Base-by-base conservation (phyloP, 2,888 invertebrate genomes). In the Pollenia amentaria region DNA sequence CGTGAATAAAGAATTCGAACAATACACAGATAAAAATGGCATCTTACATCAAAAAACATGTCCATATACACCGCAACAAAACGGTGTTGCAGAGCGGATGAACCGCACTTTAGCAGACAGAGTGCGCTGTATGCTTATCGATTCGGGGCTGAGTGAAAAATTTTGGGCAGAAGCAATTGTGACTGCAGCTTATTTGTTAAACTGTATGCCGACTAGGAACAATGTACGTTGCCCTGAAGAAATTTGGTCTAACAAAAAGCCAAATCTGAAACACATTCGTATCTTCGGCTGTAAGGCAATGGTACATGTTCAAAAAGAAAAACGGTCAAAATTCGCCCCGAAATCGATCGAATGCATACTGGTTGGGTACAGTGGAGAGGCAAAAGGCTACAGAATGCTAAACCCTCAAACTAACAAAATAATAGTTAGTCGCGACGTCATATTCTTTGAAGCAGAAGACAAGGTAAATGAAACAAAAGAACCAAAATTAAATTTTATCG, bases 71-170 rank as follows among this genome's bases (percentile, higher is more conserved):
- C n/a, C n/a, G n/a, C n/a, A n/a, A n/a, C n/a, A n/a, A n/a, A n/a
- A n/a, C n/a, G n/a, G n/a, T n/a, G n/a, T n/a, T n/a, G n/a, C n/a
- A n/a, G n/a, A n/a, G n/a, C n/a, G n/a, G n/a, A n/a, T n/a, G n/a
- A n/a, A n/a, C n/a, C n/a, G n/a, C n/a, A n/a, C n/a, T 42, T 6
- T 42, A 8, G 42, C 42, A 42, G 89, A 89, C 44, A 77, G 77
- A 42, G 86, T 86, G 3, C 80, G 88, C 21, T 89, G 88, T 55
- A 89, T 90, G 89, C 38, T 89, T 55, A 18, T 82, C 4, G 88
- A 88, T 62, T 79, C 87, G 44, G 77, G 70, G 6, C 64, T 89
- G 9, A 46, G 40, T 9, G 70, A 88, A 21, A 69, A 72, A 60
- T 87, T 86, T 44, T 88, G 87, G 87, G 77, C 82, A 69, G 84